Evolutionary conservation across 2,888 invertebrate species (phyloP).

Genomic region (Exephanes ischioxanthus): DNA sequence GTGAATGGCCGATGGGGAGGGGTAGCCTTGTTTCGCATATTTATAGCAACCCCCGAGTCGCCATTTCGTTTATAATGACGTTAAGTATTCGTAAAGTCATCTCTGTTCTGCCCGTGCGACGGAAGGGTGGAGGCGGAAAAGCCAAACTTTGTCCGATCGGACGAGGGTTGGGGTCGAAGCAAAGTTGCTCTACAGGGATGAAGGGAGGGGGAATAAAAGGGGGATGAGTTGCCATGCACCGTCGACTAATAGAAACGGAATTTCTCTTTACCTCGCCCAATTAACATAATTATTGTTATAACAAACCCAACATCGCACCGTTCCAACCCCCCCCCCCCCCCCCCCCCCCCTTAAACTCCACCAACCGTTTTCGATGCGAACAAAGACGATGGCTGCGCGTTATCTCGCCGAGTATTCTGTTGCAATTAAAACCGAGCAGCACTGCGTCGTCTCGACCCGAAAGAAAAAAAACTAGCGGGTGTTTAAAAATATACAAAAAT

Average conservation of each 20-base stretch:
- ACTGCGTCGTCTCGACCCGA: not conserved
- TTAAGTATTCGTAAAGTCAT: slow-evolving; percentile 64
- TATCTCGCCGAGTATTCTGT: slow-evolving; percentile 50
- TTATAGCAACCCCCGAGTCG: slow-evolving; percentile 52
- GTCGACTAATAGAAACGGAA: slow-evolving; percentile 65
- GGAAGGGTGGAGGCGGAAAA: slow-evolving; percentile 49
- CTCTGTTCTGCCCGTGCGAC: slow-evolving; percentile 53
- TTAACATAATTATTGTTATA: slow-evolving; percentile 71
- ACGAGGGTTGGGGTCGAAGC: slow-evolving; percentile 18
- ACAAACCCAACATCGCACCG: slow-evolving; percentile 58
- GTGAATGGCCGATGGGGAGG: slow-evolving; percentile 36
- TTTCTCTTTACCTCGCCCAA: slow-evolving; percentile 59
- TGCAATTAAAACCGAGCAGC: slow-evolving; percentile 34
- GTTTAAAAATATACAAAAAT: slow-evolving; percentile 10
- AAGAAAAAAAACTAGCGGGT: slow-evolving; percentile 11
- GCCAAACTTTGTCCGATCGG: slow-evolving; percentile 62
- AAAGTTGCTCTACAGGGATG: slow-evolving; percentile 38
- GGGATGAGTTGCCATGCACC: slow-evolving; percentile 23
- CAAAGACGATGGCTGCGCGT: slow-evolving; percentile 23
- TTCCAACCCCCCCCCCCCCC: too few relatives aligned
- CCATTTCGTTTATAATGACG: slow-evolving; percentile 63
- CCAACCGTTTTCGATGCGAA: not conserved
- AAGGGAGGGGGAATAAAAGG: not conserved
- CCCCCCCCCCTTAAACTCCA: too few relatives aligned
- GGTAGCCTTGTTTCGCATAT: slow-evolving; percentile 45